Base-by-base conservation (phyloP, 2,113 vertebrate species). In the Pholis gunnellus region DNA sequence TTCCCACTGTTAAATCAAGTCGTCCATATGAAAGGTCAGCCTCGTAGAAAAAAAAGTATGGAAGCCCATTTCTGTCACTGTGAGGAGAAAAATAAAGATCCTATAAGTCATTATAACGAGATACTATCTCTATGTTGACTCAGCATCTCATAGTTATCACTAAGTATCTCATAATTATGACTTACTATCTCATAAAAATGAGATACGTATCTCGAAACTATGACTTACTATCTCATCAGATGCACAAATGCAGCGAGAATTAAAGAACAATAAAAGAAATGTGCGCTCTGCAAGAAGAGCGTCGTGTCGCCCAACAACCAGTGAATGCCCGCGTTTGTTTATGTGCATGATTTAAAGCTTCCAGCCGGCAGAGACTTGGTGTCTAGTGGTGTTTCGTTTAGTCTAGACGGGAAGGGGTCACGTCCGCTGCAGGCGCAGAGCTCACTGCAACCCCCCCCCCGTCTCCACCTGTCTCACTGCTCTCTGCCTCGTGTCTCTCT, bases 391-490 rank as follows among this genome's bases (percentile, higher is more conserved):
- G 79, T 88, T 88, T 72, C 70, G 70, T 72, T 86, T 46, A 52
- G 79, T 86, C 83, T 78, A 83, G 82, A 87, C 76, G 22, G 44
- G 82, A 63, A 85, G 63, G 82, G 87, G 34, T 80, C 81, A 78
- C 48, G 78, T 73, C 67, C 6, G 25, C 83, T 84, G 84, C 75
- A 76, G 81, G 84, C 75, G 5, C 50, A 72, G 74, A 79, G 54
- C 70, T 48, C n/a, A 27, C 77, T 72, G 72, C 79, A 79, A 34
- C 20, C 36, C 46, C 75, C 34, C 17, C 54, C 56, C 76, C 18
- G 14, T 67, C 59, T n/a, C 56, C 54, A 17, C n/a, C 63, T 76
- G 36, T 22, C 75, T 75, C 60, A 27, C 31, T 61, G 72, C 3
- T n/a, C 36, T 5, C 9, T 77, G 54, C 72, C 15, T 11, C 9